phyloP scores from a whole-genome alignment of 2,797 vertebrate genomes.

The Betta splendens region DNA sequence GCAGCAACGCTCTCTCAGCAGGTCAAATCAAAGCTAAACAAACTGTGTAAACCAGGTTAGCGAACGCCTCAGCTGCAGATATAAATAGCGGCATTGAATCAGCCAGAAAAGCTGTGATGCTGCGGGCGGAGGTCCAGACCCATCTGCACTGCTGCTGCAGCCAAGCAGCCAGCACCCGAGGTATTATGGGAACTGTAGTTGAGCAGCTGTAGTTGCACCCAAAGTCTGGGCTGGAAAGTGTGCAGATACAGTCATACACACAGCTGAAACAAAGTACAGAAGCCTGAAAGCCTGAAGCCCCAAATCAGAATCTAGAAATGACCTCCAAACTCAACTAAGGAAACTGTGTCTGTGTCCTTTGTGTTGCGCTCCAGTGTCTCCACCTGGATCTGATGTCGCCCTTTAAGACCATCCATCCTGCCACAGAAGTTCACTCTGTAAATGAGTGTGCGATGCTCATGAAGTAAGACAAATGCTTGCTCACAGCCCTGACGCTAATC shows the following conservation, averaged over 20 bases:
- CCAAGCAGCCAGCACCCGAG: slow-evolving; percentile 5
- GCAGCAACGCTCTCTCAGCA: not conserved
- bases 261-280: not conserved
- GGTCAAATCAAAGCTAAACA: slow-evolving; percentile 2
- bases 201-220: not conserved
- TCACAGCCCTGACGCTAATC: slow-evolving; percentile 1
- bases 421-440: slow-evolving; percentile 13
- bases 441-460: slow-evolving; percentile 2
- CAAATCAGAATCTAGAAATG: not conserved
- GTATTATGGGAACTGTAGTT: slow-evolving; percentile 27
- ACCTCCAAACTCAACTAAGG: not conserved
- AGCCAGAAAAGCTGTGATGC: slow-evolving; percentile 1
- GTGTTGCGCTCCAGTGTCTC: slow-evolving; percentile 10
- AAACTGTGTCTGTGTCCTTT: not conserved
- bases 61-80: not conserved
- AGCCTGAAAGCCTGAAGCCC: too few relatives aligned
- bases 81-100: slow-evolving; percentile 14
- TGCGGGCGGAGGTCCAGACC: slow-evolving; percentile 3
- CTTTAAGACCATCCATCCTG: slow-evolving; percentile 10
- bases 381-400: slow-evolving; percentile 6
- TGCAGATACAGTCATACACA: too few relatives aligned
- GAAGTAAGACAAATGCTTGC: slow-evolving; percentile 19
- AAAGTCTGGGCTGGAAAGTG: not conserved
- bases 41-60: not conserved
- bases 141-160: slow-evolving; percentile 7